Evolutionary conservation across 1,140 invertebrate genomes (phyloP), one percentile per base, ranked within the genome.

Genomic region (Aricia agestis): DNA sequence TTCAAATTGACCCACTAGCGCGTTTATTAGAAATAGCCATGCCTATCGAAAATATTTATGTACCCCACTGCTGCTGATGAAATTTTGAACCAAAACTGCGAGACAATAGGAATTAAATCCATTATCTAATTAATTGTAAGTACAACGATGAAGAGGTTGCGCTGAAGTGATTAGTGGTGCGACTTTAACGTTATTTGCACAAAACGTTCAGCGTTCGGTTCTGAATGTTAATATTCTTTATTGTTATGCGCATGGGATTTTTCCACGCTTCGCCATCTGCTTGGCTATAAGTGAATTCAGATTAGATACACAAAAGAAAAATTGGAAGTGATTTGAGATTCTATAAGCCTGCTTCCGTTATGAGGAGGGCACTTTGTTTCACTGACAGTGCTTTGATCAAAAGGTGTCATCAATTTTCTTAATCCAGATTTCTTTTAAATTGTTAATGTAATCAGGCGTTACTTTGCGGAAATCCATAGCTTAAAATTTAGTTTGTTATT

Each of bases 191-290:
- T 19, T 63, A 17, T 63, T 63, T 63, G 59, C 59, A 18, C 59
- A 63, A 11, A 63, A 7, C 59, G 59, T 63, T 63, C 4, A 9
- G 19, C 18, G 58, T 59, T 59, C 18, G 18, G 17, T 59, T 18
- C 19, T 25, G 59, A 63, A 63, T 63, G 59, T 63, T 63, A 63
- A 63, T 63, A 11, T 63, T 63, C 59, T 63, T 63, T 63, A 63
- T 63, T 63, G 59, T 63, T 63, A 63, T 63, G 59, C 59, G 59
- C 59, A 63, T 63, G 59, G 59, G 59, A 63, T 19, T 63, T 63
- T 63, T 63, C 59, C 59, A 63, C 59, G 59, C 59, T 17, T 19
- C 59, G 18, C 59, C 59, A 19, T 63, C 59, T 18, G 18, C 59
- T 31, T 11, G 19, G 59, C 59, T 63, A 63, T 63, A 63, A 63